Percentiles rank a stretch among this genome's conserved stretches.
Conservation (phyloP, 2,888 invertebrate genomes). For the Pseudanteris insignis region DNA sequence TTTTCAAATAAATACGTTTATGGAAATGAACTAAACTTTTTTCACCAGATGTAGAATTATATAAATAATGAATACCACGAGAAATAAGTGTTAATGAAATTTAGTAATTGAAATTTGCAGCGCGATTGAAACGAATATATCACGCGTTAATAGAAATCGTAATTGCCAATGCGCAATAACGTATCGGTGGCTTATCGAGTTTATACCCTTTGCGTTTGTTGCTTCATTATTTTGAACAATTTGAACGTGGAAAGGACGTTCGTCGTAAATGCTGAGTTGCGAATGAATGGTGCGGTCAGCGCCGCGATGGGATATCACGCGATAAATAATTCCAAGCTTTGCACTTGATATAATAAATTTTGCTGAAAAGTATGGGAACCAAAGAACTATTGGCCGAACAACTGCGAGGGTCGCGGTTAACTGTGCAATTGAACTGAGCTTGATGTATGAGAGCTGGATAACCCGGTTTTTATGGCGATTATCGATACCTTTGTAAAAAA, state of each 20-base stretch:
- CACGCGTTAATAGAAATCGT: too few relatives aligned
- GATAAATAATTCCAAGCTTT: constrained; percentile 44
- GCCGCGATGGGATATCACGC: constrained; percentile 12
- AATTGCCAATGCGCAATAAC: neutral
- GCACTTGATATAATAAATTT: constrained; percentile 47
- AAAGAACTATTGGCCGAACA: constrained; percentile 48
- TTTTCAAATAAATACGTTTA: too few relatives aligned
- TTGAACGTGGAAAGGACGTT: constrained; percentile 32
- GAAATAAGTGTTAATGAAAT: too few relatives aligned
- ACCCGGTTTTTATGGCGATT: constrained; percentile 31
- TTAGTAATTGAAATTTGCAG: too few relatives aligned
- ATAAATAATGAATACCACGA: too few relatives aligned
- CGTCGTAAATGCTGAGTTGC: constrained; percentile 34
- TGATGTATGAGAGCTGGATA: constrained; percentile 48
- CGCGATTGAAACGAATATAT: too few relatives aligned
- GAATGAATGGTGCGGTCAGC: constrained; percentile 30
- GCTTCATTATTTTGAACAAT: constrained; percentile 23
- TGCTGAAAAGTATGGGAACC: constrained; percentile 38
- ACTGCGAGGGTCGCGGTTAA: constrained; percentile 46
- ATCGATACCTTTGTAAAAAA: constrained; percentile 7
- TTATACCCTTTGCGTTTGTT: neutral
- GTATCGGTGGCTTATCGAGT: neutral
- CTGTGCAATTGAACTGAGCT: constrained; percentile 51
- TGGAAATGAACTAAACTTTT: too few relatives aligned
- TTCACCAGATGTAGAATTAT: too few relatives aligned